Percentiles rank a stretch among this genome's conserved stretches.
Evolutionary conservation across 2,888 invertebrate genomes (phyloP).

Genomic region (Lapara coniferarum): DNA sequence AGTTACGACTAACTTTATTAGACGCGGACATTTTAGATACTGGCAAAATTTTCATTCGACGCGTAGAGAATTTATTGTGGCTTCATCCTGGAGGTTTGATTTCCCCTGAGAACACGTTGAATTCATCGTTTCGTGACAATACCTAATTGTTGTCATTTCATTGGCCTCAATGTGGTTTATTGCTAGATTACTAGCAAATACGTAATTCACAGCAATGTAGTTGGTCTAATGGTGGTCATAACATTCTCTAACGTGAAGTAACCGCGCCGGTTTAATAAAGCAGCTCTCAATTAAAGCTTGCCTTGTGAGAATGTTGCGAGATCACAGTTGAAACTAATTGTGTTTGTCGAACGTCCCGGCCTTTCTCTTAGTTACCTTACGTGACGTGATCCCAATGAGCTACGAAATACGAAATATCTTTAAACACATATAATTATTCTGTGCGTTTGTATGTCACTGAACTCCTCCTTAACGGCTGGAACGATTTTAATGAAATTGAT

Average conservation of each 20-base stretch:
- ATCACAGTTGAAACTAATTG: slow-evolving; percentile 54
- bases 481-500: too few relatives aligned
- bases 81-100: slow-evolving; percentile 49
- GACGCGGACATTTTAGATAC: slow-evolving; percentile 37
- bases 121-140: slow-evolving; percentile 50
- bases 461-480: too few relatives aligned
- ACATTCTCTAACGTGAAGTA: slow-evolving; percentile 25
- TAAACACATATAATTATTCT: too few relatives aligned
- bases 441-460: too few relatives aligned
- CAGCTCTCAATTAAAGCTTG: slow-evolving; percentile 44
- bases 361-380: not conserved
- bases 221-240: not conserved
- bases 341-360: slow-evolving; percentile 52
- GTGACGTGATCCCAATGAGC: not conserved
- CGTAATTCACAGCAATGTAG: not conserved
- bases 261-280: slow-evolving; percentile 32
- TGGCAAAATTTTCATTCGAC: slow-evolving; percentile 44
- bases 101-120: slow-evolving; percentile 50
- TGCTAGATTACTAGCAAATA: slow-evolving; percentile 14
- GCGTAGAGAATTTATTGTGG: slow-evolving; percentile 48
- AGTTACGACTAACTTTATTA: too few relatives aligned
- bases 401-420: not conserved
- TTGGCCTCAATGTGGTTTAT: slow-evolving; percentile 34
- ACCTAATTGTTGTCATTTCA: slow-evolving; percentile 52
- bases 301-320: slow-evolving; percentile 42